Evolutionary conservation across 30 jellyfish, hydroid and myxozoan genomes (phyloP), one percentile per base, ranked within the genome.

Genomic region (Sanderia malayensis): DNA sequence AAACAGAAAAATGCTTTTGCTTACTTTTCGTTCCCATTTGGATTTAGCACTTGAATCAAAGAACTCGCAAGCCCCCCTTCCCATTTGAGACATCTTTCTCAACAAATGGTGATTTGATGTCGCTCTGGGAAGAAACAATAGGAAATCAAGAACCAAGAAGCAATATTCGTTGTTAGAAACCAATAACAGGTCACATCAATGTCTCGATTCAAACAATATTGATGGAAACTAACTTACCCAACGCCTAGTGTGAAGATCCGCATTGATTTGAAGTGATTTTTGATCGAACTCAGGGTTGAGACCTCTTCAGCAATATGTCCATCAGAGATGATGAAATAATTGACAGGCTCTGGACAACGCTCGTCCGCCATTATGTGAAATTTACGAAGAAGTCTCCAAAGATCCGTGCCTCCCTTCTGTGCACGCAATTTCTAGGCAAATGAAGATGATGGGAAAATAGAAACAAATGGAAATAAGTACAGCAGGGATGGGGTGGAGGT

Each of bases 291-390:
- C 64, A 81, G 67, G 10, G 97, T 74, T 28, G 80, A 19, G n/a
- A 63, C 73, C 61, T 88, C 97, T 23, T 88, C 97, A 31, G 91
- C 67, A 41, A 80, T 72, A 60, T 80, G 89, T 7, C 97, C 97
- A 62, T 88, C 97, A 13, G 97, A 88, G 17, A 88, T 44, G 49
- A 88, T 53, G 32, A 88, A 81, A 6, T 81, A 53, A 60, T 88
- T 88, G 61, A 67, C 67, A 7, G 86, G 92, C 17, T 60, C 57
- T 31, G 27, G n/a, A 7, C 73, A 27, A 6, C 45, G 4, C 6
- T 25, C 70, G n/a, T 67, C 76, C 0, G 85, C 84, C 59, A 88
- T 34, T 30, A 73, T 67, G 21, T 81, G 79, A 26, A 81, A 33
- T 30, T 49, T 52, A 22, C 58, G 62, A 31, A 88, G 21, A 19